Conservation (phyloP, 1,140 invertebrate species). For the Procambarus virginalis region DNA sequence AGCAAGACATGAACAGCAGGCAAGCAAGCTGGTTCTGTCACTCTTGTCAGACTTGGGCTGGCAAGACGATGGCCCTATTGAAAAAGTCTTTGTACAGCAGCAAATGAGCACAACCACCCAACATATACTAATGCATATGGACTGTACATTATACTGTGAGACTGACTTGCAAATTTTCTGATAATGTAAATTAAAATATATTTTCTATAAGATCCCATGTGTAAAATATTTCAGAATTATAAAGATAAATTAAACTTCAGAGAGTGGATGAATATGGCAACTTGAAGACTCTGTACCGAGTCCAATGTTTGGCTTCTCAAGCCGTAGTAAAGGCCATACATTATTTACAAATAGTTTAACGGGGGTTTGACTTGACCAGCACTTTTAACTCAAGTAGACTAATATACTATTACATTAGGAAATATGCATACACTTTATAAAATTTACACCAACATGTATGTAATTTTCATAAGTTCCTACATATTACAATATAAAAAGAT, state of each 20-base stretch:
- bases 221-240: neutral
- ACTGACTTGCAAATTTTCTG: neutral
- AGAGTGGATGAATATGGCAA: slow-evolving; percentile 38
- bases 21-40: slow-evolving; percentile 31
- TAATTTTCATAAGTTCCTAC: slow-evolving; percentile 8
- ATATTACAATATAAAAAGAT: slow-evolving; percentile 28
- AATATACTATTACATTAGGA: neutral
- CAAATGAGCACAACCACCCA: slow-evolving; percentile 38
- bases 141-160: slow-evolving; percentile 44
- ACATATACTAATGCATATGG: slow-evolving; percentile 37
- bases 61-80: slow-evolving; percentile 45
- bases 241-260: neutral
- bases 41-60: slow-evolving; percentile 22
- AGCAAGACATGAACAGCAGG: slow-evolving; percentile 42
- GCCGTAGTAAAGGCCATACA: neutral
- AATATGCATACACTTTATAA: slow-evolving; percentile 12
- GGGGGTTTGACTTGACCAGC: neutral
- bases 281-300: slow-evolving; percentile 22
- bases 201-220: neutral
- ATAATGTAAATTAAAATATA: neutral
- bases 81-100: slow-evolving; percentile 32
- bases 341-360: slow-evolving; percentile 2
- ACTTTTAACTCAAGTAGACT: neutral
- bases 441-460: slow-evolving; percentile 11
- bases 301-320: slow-evolving; percentile 25